Evolutionary conservation across 2,888 invertebrate species (phyloP), one percentile per base, ranked within the genome.

Genomic region (Acronicta alni): DNA sequence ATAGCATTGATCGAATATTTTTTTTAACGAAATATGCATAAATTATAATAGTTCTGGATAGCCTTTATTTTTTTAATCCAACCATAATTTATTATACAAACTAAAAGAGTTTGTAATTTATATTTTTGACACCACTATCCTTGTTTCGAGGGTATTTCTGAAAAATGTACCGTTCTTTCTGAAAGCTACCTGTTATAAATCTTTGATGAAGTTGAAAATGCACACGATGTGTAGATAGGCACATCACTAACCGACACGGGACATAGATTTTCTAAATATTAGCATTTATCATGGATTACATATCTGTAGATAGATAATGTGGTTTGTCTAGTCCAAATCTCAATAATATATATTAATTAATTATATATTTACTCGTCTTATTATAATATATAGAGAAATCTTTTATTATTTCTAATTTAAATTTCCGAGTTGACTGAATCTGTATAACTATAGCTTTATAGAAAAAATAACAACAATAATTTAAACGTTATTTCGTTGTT

Each of bases 231-330:
- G 84, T 89, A 89, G 83, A 57, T 69, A 85, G 79, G 89, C 90
- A 92, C 91, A 87, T 89, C 86, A 90, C 88, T 70, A 76, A 85
- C 84, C 79, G 81, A 88, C 90, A 91, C 89, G 88, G 86, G 88
- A 89, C 82, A 89, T 91, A 92, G 90, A 89, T 90, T 92, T 92
- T 93, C 87, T 91, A 91, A 81, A 80, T 80, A 89, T 91, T 93
- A 93, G 91, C 88, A 89, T 92, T 92, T 94, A 94, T 94, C 94
- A 93, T 94, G 90, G 92, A 92, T 93, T 89, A 94, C 94, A 94
- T 94, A 94, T 94, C 94, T 94, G 91, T 94, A 94, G 94, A 91
- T 94, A 93, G 94, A 92, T 76, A 89, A 93, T 89, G 92, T 92
- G 93, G 89, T 92, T 92, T 92, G 91, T 91, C 91, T 94, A 93